These are phyloP conservation scores for Camponotus pennsylvanicus DNA, from an alignment of 1,140 invertebrate genomes.

Conservation along the genomic window DNA sequence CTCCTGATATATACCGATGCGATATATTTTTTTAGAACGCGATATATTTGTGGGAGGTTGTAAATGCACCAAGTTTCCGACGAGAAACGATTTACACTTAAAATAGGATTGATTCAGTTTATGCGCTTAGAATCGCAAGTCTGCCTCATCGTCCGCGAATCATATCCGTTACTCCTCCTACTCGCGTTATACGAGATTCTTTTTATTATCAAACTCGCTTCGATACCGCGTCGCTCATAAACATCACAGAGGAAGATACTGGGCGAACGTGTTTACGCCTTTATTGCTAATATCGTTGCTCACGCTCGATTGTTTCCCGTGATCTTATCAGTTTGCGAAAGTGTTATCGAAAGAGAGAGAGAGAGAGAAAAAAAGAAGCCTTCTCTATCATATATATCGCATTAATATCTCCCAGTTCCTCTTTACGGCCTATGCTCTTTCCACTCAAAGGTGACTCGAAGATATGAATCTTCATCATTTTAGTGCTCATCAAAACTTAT, in stretches of 20 bases:
- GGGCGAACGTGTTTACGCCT: slow-evolving; percentile 63
- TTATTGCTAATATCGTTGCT: slow-evolving; percentile 72
- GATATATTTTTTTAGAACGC: slow-evolving; percentile 21
- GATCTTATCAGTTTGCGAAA: slow-evolving; percentile 47
- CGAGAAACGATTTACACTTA: background rate
- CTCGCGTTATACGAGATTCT: slow-evolving; percentile 43
- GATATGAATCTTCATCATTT: slow-evolving; percentile 57
- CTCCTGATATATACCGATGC: background rate
- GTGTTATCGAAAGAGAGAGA: no score
- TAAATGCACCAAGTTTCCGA: background rate
- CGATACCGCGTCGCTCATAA: slow-evolving; percentile 58
- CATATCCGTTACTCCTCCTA: slow-evolving; percentile 1
- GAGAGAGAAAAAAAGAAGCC: background rate
- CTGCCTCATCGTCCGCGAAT: background rate
- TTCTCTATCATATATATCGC: slow-evolving; percentile 4
- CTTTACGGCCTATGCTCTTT: slow-evolving; percentile 61
- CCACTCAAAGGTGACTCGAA: background rate
- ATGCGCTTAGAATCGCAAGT: slow-evolving; percentile 23
- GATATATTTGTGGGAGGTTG: background rate
- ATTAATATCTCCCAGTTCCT: slow-evolving; percentile 69
- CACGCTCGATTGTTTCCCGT: slow-evolving; percentile 63
- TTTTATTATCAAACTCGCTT: slow-evolving; percentile 60
- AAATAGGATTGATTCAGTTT: slow-evolving; percentile 35
- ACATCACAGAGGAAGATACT: slow-evolving; percentile 48
- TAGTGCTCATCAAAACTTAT: slow-evolving; percentile 64